Evolutionary conservation across 2,888 invertebrate species (phyloP), one percentile per base, ranked within the genome.

Genomic region (Scaptomyza flava): DNA sequence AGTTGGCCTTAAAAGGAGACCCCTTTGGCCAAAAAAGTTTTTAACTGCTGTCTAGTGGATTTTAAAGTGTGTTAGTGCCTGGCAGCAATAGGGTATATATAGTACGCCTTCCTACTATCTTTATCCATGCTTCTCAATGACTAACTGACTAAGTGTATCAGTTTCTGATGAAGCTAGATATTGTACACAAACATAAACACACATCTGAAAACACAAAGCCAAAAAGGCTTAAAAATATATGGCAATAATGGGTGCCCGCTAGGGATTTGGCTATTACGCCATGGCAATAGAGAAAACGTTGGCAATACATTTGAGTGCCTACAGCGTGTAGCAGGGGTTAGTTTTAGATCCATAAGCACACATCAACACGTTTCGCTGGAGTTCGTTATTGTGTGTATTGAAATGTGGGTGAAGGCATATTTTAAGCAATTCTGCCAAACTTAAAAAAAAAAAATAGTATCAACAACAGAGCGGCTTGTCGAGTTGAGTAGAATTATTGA

Each of bases 21-120:
- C 68, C 75, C 70, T 74, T 74, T 68, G 73, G 74, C 82, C 73
- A 48, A 73, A 79, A 86, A 82, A 82, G 67, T 79, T 82, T 87
- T 81, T 77, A 87, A 82, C 77, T 79, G 86, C 80, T 68, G 80
- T 73, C 82, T 70, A 74, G 80, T 78, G 78, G 76, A 76, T 80
- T 82, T 86, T 78, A 73, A 85, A 80, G 75, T 81, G 72, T 75
- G 81, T 68, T 67, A 67, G 56, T 53, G 75, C 63, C 74, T 12
- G 20, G 14, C 47, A 48, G 60, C 72, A 27, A 51, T 9, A 33
- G 33, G 14, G 12, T 17, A 6, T 6, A 27, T 20, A 9, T n/a
- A 36, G 27, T 17, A n/a, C 8, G 9, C 17, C 36, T 51, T 33
- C 2, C 14, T 12, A 23, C 14, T 12, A 23, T 17, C 20, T 34